phyloP scores from a whole-genome alignment of 2,797 vertebrate species.

The Aplochiton taeniatus region DNA sequence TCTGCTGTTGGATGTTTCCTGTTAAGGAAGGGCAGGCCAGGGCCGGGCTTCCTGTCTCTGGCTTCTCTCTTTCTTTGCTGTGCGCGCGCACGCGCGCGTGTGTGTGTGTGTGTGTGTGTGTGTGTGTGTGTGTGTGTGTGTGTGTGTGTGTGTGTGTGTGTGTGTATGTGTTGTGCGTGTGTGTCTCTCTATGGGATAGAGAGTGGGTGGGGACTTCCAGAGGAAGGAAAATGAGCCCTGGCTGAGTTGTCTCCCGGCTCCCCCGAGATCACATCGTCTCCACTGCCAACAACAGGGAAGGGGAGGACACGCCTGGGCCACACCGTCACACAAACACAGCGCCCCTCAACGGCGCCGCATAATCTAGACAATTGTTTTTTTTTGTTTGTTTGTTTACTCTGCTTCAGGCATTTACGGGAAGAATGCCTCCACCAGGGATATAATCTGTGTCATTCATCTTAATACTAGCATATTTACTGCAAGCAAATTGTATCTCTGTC shows the following conservation, averaged over 20 bases:
- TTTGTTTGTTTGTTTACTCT: too few relatives aligned
- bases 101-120: slow-evolving; percentile 13
- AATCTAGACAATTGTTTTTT: too few relatives aligned
- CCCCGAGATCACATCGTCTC: slow-evolving; percentile 24
- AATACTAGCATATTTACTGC: too few relatives aligned
- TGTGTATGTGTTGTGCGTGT: slow-evolving; percentile 31
- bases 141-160: slow-evolving; percentile 10
- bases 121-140: slow-evolving; percentile 25
- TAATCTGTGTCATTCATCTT: too few relatives aligned
- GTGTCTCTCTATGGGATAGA: neutral
- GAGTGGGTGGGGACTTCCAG: too few relatives aligned
- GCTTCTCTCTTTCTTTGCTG: slow-evolving; percentile 18
- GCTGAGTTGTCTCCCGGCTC: slow-evolving; percentile 1
- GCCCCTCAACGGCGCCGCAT: slow-evolving; percentile 2
- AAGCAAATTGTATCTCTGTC: too few relatives aligned
- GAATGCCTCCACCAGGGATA: too few relatives aligned
- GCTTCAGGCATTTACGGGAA: too few relatives aligned
- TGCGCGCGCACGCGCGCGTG: slow-evolving; percentile 6
- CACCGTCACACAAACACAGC: slow-evolving; percentile 24
- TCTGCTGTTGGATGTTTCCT: slow-evolving; percentile 22
- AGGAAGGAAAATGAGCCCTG: slow-evolving; percentile 25
- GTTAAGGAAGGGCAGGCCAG: slow-evolving; percentile 27
- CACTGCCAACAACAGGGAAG: slow-evolving; percentile 31
- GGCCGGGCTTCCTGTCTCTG: slow-evolving; percentile 33
- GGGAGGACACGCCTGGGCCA: slow-evolving; percentile 32